phyloP scores from a whole-genome alignment of 2,888 invertebrate genomes.

The Junonia oenone region DNA sequence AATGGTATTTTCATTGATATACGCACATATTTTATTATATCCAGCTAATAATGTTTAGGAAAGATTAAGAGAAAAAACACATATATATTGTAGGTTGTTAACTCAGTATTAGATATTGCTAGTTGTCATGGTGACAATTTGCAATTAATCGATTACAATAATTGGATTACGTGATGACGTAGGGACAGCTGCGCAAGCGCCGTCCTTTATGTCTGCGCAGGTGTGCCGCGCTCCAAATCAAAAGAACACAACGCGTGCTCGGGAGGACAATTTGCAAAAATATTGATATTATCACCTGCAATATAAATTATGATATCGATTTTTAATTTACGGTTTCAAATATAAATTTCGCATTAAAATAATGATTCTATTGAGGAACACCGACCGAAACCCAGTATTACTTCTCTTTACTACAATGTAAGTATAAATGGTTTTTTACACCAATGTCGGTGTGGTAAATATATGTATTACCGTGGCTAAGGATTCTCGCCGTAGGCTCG shows the following conservation, averaged over 20 bases:
- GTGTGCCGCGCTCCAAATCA: constrained; percentile 66
- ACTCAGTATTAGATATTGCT: too few relatives aligned
- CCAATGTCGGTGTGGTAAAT: neutral
- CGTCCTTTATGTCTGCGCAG: constrained; percentile 51
- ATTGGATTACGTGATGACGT: constrained; percentile 64
- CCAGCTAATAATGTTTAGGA: too few relatives aligned
- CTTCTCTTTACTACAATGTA: too few relatives aligned
- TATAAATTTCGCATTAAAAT: neutral
- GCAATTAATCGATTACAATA: constrained; percentile 63
- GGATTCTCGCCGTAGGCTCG: neutral
- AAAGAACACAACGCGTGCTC: constrained; percentile 54
- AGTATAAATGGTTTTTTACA: too few relatives aligned
- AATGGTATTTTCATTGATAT: too few relatives aligned
- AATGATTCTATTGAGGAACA: neutral
- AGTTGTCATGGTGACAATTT: constrained; percentile 42
- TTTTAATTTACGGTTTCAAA: neutral
- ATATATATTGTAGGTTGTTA: too few relatives aligned
- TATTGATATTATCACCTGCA: constrained; percentile 53
- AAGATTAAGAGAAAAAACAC: too few relatives aligned
- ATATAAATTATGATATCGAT: constrained; percentile 28
- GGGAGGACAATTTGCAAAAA: constrained; percentile 44
- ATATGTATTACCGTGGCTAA: neutral
- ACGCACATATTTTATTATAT: too few relatives aligned
- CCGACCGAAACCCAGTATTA: neutral
- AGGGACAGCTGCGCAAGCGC: constrained; percentile 67